phyloP scores from a whole-genome alignment of 2,113 vertebrate species.

The Puffinus mauretanicus region DNA sequence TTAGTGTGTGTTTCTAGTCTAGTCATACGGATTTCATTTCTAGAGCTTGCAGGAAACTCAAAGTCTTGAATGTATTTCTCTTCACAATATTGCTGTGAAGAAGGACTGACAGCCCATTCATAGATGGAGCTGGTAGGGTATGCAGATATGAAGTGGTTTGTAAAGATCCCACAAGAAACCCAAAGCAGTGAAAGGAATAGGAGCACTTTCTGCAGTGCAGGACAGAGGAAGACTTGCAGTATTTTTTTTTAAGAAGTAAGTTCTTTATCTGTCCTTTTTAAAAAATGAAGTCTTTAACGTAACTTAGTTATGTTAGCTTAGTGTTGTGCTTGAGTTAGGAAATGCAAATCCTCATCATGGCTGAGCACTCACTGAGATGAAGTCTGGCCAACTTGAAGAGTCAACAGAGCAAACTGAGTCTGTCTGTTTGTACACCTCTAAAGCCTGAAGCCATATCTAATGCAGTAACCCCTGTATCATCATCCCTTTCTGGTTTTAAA shows the following conservation, averaged over 20 bases:
- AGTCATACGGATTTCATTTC: neutral
- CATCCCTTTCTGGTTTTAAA: neutral
- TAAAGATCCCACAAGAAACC: neutral
- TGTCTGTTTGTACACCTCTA: neutral
- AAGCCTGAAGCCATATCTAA: neutral
- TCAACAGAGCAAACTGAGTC: neutral
- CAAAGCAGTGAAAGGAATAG: neutral
- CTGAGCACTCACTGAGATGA: neutral
- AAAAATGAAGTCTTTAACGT: neutral
- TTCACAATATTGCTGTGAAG: neutral
- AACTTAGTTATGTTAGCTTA: neutral
- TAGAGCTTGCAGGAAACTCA: neutral
- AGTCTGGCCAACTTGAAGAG: neutral
- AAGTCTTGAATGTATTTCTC: neutral
- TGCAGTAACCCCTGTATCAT: neutral
- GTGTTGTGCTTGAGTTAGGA: neutral
- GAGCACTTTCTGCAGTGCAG: fast-evolving
- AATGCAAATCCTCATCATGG: neutral
- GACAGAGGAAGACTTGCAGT: neutral
- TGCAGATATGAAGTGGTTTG: neutral
- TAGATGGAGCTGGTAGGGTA: neutral
- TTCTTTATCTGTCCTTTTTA: neutral
- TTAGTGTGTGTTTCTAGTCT: neutral
- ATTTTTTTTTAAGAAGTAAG: neutral
- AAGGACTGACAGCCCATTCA: neutral